These are phyloP conservation scores for Phoeniculus purpureus DNA, from an alignment of 2,797 vertebrate genomes.

Conservation along the genomic window DNA sequence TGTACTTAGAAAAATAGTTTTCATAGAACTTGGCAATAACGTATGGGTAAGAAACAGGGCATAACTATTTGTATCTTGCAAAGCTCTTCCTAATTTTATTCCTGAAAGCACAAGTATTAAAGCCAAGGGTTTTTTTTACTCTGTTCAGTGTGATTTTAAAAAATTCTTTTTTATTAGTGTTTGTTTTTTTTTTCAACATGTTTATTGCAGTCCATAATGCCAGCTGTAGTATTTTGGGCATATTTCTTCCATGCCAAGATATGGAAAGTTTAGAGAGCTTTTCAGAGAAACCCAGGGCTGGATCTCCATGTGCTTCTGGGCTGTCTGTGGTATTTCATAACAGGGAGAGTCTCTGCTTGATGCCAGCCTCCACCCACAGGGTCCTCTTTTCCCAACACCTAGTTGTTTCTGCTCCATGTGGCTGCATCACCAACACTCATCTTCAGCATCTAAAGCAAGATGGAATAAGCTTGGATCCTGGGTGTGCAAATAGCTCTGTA, in stretches of 20 bases:
- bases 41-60: not conserved
- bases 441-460: not conserved
- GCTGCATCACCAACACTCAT: not conserved
- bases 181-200: not conserved
- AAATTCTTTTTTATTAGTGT: not conserved
- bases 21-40: not conserved
- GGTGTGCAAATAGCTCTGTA: not conserved
- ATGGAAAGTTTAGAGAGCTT: not conserved
- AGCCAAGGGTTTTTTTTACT: not conserved
- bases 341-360: not conserved
- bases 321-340: not conserved
- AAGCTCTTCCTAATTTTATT: not conserved
- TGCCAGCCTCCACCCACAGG: not conserved
- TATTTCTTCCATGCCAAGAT: not conserved
- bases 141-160: not conserved
- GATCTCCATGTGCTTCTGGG: not conserved
- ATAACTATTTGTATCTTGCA: not conserved
- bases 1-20: not conserved
- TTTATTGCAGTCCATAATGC: not conserved
- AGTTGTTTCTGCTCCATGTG: not conserved
- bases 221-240: not conserved
- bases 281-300: not conserved
- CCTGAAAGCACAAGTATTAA: not conserved
- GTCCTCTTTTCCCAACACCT: not conserved
- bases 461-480: not conserved